phyloP scores from a whole-genome alignment of 2,888 invertebrate genomes.

The Agyllia agylla region DNA sequence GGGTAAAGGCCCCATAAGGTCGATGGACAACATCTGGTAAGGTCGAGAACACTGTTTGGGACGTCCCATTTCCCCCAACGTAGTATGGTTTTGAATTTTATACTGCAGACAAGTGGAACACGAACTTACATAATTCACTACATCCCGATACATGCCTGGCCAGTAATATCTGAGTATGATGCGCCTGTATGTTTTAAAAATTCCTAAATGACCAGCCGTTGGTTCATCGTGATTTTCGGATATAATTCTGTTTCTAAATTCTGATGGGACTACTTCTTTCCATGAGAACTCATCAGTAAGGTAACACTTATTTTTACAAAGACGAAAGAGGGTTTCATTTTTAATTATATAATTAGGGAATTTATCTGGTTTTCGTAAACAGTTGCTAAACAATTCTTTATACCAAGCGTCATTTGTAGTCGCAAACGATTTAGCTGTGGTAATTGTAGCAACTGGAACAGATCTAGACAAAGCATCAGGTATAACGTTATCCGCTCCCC shows the following conservation, averaged over 20 bases:
- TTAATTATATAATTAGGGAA: too few species aligned
- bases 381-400: not conserved
- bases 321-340: too few species aligned
- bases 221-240: not conserved
- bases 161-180: not conserved
- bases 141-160: not conserved
- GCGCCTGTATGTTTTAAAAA: not conserved
- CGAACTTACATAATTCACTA: not conserved
- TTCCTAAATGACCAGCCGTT: not conserved
- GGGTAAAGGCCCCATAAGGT: not conserved
- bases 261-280: too few species aligned
- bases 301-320: not conserved
- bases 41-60: not conserved
- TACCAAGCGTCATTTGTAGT: not conserved
- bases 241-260: too few species aligned
- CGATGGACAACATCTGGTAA: not conserved
- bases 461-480: not conserved
- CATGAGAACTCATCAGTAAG: not conserved
- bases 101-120: not conserved
- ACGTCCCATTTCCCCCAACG: not conserved
- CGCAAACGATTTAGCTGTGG: not conserved
- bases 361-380: too few species aligned
- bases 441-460: not conserved
- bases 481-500: not conserved
- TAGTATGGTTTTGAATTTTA: not conserved